Conservation (phyloP, 2,888 invertebrate genomes). For the Yponomeuta evonymella region DNA sequence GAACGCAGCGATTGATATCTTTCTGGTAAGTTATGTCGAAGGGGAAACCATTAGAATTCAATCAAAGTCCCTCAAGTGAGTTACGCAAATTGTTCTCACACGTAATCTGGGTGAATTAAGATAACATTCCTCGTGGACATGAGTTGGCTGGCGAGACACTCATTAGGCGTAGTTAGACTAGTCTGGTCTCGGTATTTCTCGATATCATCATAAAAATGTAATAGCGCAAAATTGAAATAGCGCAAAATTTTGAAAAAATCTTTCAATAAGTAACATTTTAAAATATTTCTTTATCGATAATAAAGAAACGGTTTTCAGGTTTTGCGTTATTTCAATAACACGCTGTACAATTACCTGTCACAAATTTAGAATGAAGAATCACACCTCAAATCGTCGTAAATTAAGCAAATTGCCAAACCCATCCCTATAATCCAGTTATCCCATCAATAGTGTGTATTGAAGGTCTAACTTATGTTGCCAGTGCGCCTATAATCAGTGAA, state of each 20-base stretch:
- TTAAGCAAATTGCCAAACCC: neutral
- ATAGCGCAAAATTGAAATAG: too few species aligned
- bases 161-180: neutral
- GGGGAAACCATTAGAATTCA: slow-evolving; percentile 2
- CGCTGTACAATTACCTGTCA: too few species aligned
- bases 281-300: too few species aligned
- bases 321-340: too few species aligned
- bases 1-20: slow-evolving; percentile 1
- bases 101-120: neutral
- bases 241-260: too few species aligned
- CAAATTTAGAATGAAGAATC: neutral
- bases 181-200: neutral
- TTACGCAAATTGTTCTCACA: slow-evolving; percentile 3
- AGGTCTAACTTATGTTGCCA: slow-evolving; percentile 12
- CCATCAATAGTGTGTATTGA: slow-evolving; percentile 14
- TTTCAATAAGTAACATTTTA: too few species aligned
- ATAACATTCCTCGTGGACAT: neutral
- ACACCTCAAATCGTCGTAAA: neutral
- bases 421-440: slow-evolving; percentile 10
- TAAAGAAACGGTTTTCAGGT: too few species aligned
- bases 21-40: neutral
- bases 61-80: neutral
- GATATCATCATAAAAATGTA: too few species aligned
- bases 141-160: neutral
- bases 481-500: slow-evolving; percentile 17